Percentiles rank a stretch among this genome's conserved stretches.
These are phyloP conservation scores for Perognathus longimembris DNA, from an alignment of 2,113 vertebrate species.

Conservation along the genomic window DNA sequence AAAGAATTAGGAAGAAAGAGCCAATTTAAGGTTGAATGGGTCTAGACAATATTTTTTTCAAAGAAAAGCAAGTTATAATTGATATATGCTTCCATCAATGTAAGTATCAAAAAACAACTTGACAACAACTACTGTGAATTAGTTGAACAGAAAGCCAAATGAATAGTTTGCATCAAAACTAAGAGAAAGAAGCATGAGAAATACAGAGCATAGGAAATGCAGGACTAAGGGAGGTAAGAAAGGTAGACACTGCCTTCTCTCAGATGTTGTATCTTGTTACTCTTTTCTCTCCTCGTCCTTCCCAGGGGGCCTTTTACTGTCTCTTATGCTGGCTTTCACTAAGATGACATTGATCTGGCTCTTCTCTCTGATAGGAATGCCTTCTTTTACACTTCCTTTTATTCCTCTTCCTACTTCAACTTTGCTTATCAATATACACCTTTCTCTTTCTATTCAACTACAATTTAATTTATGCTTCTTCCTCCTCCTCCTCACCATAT, in stretches of 20 bases:
- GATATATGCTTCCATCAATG: too few relatives aligned
- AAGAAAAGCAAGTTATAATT: too few relatives aligned
- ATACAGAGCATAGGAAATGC: neutral
- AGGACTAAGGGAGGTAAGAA: too few relatives aligned
- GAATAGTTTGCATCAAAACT: neutral
- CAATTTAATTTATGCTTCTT: neutral
- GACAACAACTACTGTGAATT: neutral
- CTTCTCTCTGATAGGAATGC: neutral
- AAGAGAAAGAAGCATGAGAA: neutral
- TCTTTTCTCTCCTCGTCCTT: neutral
- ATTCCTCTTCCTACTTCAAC: too few relatives aligned
- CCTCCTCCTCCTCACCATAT: neutral
- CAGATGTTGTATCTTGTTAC: neutral
- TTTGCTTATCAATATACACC: neutral
- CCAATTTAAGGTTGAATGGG: too few relatives aligned
- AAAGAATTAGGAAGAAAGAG: too few relatives aligned
- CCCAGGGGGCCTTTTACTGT: neutral
- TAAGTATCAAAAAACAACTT: neutral
- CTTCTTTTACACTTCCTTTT: neutral
- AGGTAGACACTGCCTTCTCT: too few relatives aligned
- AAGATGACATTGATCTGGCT: neutral
- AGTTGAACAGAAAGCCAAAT: too few relatives aligned
- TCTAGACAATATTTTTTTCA: too few relatives aligned
- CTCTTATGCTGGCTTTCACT: neutral
- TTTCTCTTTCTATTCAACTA: neutral